A percentile compares a stretch with the other conserved stretches of the same genome.
These are phyloP conservation scores for Tachuris rubrigastra DNA, from an alignment of 2,113 vertebrate species.

Conservation along the genomic window DNA sequence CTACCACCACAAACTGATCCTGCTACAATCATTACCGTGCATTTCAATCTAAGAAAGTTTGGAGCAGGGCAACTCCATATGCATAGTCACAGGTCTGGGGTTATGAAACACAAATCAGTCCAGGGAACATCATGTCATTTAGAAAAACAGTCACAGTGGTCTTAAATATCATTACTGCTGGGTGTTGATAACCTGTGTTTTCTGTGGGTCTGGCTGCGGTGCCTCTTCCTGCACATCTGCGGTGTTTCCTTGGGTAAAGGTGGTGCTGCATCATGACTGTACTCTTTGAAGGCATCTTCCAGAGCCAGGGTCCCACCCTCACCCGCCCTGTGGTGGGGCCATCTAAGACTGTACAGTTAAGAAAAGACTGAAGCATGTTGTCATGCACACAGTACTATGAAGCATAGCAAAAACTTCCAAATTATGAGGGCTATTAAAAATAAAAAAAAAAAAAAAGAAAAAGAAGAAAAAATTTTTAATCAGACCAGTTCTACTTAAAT, in stretches of 20 bases:
- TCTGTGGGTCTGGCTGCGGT: background rate
- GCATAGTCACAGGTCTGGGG: background rate
- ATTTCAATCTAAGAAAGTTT: background rate
- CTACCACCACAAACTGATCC: background rate
- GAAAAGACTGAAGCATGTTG: background rate
- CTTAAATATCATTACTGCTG: background rate
- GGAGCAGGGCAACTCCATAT: background rate
- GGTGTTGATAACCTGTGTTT: background rate
- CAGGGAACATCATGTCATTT: background rate
- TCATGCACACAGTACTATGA: background rate
- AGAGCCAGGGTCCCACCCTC: background rate
- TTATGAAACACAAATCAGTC: background rate
- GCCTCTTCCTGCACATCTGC: background rate
- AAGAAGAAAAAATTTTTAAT: background rate
- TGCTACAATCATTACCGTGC: fast-evolving
- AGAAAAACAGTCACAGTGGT: background rate
- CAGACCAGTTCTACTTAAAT: background rate
- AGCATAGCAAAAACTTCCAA: background rate
- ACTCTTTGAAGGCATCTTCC: background rate
- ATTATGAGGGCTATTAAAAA: background rate
- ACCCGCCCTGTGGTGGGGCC: background rate
- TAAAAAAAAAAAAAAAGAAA: background rate
- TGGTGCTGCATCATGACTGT: background rate
- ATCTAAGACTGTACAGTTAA: background rate
- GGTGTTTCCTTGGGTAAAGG: background rate